A percentile compares a stretch with the other conserved stretches of the same genome.
Conservation (phyloP, 2,888 invertebrate species). For the Acronicta psi region DNA sequence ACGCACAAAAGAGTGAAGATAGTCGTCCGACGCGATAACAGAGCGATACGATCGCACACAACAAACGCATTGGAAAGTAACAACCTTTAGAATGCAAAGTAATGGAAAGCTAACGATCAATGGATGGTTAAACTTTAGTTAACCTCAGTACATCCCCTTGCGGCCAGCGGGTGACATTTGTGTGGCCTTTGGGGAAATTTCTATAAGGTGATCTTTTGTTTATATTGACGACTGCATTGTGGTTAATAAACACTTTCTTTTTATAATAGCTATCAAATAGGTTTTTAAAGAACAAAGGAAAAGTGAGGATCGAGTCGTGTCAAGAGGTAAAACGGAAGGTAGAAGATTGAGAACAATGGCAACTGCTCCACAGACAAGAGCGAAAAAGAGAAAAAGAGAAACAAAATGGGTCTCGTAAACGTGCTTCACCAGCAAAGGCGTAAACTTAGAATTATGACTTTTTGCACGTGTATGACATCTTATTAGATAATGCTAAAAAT, state of each 20-base stretch:
- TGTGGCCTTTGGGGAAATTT: conserved; percentile 50
- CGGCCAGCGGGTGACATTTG: conserved; percentile 48
- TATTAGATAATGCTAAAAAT: no score
- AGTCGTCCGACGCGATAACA: conserved; percentile 69
- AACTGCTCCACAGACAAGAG: no score
- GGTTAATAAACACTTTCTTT: conserved; percentile 36
- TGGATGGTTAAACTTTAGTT: conserved; percentile 61
- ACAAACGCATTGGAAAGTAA: conserved; percentile 77
- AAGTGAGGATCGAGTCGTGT: no score
- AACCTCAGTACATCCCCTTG: conserved; percentile 57
- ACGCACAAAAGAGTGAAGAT: conserved; percentile 75
- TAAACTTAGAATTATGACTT: no score
- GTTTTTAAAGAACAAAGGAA: no score
- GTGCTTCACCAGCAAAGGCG: no score
- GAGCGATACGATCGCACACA: conserved; percentile 69
- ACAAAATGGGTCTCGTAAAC: no score
- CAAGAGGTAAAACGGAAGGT: no score
- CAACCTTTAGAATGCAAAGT: conserved; percentile 74
- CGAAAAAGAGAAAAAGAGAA: no score
- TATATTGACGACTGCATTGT: conserved; percentile 46
- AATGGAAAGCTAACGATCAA: conserved; percentile 70
- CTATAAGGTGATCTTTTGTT: conserved; percentile 54
- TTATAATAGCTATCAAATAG: background rate
- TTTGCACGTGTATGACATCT: no score
- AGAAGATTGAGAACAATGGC: no score